phyloP scores from a whole-genome alignment of 2,113 vertebrate genomes.

The Clupea harengus region DNA sequence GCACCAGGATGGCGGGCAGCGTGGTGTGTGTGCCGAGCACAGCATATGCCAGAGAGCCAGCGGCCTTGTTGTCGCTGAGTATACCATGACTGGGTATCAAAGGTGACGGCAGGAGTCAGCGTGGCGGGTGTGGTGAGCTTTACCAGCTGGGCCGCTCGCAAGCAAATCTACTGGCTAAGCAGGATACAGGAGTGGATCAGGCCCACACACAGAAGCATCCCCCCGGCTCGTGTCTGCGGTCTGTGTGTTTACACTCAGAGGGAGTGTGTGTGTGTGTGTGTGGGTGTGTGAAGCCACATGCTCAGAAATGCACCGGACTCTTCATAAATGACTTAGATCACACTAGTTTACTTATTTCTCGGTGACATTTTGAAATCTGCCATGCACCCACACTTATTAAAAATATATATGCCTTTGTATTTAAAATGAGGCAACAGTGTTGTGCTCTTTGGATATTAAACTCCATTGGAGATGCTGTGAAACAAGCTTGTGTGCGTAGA shows the following conservation, averaged over 20 bases:
- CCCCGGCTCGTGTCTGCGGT: background rate
- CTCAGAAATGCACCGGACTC: background rate
- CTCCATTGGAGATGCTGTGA: slow-evolving; percentile 51
- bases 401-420: slow-evolving; percentile 56
- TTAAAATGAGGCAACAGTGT: slow-evolving; percentile 47
- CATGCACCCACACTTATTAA: slow-evolving; percentile 57
- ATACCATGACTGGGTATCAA: slow-evolving; percentile 56
- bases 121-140: background rate
- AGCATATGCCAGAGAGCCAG: slow-evolving; percentile 40
- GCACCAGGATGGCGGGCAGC: slow-evolving; percentile 48
- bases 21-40: background rate
- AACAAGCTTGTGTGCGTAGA: slow-evolving; percentile 55
- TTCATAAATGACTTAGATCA: slow-evolving; percentile 3
- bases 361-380: slow-evolving; percentile 68
- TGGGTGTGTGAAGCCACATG: background rate
- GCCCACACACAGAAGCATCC: background rate
- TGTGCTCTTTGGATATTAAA: slow-evolving; percentile 67
- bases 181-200: background rate
- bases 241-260: background rate
- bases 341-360: slow-evolving; percentile 60
- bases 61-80: slow-evolving; percentile 51
- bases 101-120: slow-evolving; percentile 27
- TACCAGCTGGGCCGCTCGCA: background rate
- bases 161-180: slow-evolving; percentile 17
- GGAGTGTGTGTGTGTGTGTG: background rate